Conservation (phyloP, 2,888 invertebrate species). For the Platycheirus rosarum region DNA sequence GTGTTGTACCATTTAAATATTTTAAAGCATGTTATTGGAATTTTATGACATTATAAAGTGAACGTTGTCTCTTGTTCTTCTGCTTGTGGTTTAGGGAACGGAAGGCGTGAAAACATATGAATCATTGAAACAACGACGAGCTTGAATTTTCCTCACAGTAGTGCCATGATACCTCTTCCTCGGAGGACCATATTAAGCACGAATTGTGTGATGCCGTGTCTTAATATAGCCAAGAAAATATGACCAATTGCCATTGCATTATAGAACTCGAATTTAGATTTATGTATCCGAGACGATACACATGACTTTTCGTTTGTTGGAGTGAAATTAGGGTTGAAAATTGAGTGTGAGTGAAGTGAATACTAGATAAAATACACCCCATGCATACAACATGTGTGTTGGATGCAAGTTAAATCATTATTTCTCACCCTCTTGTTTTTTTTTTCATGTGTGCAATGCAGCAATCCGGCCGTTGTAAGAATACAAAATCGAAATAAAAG, state of each 20-base stretch:
- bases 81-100: neutral
- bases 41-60: slow-evolving; percentile 58
- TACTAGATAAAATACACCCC: slow-evolving; percentile 1
- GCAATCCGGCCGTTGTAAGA: slow-evolving; percentile 62
- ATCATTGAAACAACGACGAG: slow-evolving; percentile 28
- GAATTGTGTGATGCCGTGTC: too few relatives aligned
- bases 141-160: neutral
- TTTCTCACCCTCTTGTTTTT: slow-evolving; percentile 5
- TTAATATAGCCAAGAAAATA: neutral
- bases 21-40: slow-evolving; percentile 70
- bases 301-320: slow-evolving; percentile 6
- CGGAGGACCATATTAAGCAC: neutral
- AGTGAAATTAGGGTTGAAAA: slow-evolving; percentile 47
- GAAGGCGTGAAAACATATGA: slow-evolving; percentile 64
- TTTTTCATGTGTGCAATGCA: slow-evolving; percentile 54
- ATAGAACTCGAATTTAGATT: slow-evolving; percentile 52
- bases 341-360: slow-evolving; percentile 12
- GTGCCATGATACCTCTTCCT: neutral
- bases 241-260: slow-evolving; percentile 62
- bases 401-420: slow-evolving; percentile 52
- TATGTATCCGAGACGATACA: slow-evolving; percentile 49
- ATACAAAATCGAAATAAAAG: slow-evolving; percentile 82
- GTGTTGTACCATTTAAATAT: slow-evolving; percentile 65
- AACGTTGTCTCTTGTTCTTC: neutral
- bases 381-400: slow-evolving; percentile 41